Evolutionary conservation across 2,888 invertebrate species (phyloP), one percentile per base, ranked within the genome.

Genomic region (Volucella zonaria): DNA sequence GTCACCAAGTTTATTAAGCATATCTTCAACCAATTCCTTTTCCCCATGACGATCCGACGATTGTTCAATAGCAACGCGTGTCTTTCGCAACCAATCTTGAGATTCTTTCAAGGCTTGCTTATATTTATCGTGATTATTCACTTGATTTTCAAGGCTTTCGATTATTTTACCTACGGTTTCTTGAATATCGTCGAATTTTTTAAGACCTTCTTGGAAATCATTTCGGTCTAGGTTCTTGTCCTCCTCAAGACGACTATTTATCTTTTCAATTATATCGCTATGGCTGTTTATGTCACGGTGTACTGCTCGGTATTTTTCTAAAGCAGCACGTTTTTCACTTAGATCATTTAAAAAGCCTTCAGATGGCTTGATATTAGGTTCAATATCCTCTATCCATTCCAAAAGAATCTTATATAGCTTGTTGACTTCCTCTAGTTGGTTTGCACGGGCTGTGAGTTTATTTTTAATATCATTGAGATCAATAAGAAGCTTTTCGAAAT

Each of bases 351-450:
- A 93, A 80, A 94, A 94, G 88, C 96, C 95, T 82, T 95, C 95
- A 1, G 95, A 94, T n/a, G 87, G 80, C 89, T 95, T 95, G 8
- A 97, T 94, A 91, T 97, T 97, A 61, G 95, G 95, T 89, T 97
- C 97, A 80, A 97, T 94, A 89, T 98, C 98, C 83, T 96, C 95
- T 75, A 98, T 92, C 97, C 98, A 98, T 89, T 97, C 96, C 8
- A 95, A 93, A 75, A 98, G 93, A 52, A 97, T 93, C 89, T 96
- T 95, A 89, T 96, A 95, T 66, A 95, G 93, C 92, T 98, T 97
- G 82, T 96, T 96, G 82, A 97, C 95, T 90, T 98, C 97, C 92
- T 97, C 97, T 87, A 98, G 94, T 88, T 97, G 95, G 0, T 95
- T 92, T 0, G 96, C 95, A 87, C 96, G 94, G 54, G 93, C 94